phyloP scores from a whole-genome alignment of 2,113 vertebrate species.

The Fulica atra region DNA sequence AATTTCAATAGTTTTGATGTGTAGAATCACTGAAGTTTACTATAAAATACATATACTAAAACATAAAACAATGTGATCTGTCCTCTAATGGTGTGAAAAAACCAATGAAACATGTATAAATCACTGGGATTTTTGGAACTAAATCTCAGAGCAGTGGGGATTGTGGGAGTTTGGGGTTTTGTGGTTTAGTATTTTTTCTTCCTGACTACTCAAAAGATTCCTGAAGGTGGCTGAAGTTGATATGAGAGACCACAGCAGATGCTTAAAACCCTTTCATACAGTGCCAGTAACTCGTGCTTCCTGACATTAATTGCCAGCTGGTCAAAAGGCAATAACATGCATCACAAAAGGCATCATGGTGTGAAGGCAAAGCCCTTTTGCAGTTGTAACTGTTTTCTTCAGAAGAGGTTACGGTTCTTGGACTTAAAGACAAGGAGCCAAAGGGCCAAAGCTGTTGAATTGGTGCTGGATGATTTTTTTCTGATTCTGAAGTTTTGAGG shows the following conservation, averaged over 20 bases:
- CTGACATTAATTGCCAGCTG: neutral
- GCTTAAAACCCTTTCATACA: neutral
- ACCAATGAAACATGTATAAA: neutral
- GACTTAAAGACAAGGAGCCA: neutral
- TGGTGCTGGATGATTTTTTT: neutral
- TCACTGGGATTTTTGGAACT: neutral
- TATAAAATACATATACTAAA: constrained; percentile 15
- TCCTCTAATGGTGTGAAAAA: neutral
- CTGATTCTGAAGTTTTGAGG: neutral
- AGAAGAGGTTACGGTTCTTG: neutral
- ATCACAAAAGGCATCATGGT: neutral
- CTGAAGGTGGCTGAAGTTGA: constrained; percentile 19
- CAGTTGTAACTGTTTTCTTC: neutral
- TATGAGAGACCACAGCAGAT: neutral
- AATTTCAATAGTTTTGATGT: constrained; percentile 48
- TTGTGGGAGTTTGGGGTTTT: constrained; percentile 12
- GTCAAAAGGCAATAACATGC: neutral
- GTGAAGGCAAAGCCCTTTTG: neutral
- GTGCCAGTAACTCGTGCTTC: neutral
- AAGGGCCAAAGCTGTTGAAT: neutral
- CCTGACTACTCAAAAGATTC: neutral
- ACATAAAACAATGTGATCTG: neutral
- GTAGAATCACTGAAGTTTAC: neutral
- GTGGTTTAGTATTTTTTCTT: constrained; percentile 38
- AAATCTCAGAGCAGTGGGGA: neutral